Conservation (phyloP, 1,140 invertebrate species). For the Nephila pilipes region DNA sequence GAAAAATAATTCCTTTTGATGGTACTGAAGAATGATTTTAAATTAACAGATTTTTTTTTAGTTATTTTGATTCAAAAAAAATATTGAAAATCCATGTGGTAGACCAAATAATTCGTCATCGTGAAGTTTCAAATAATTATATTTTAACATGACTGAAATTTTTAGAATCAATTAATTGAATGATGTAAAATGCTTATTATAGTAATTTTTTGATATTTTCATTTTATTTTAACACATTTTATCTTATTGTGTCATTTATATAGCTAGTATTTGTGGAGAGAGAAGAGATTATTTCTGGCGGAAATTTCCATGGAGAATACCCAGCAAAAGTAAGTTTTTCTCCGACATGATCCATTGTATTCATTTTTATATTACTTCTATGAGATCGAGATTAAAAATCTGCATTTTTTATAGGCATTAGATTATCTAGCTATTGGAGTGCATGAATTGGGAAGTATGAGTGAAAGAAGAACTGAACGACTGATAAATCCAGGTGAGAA, state of each 20-base stretch:
- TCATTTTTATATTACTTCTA: not conserved
- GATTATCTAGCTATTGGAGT: constrained; percentile 89
- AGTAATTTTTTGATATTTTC: no score
- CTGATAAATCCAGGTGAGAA: constrained; percentile 86
- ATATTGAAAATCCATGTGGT: no score
- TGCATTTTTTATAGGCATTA: constrained; percentile 81
- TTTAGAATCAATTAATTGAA: no score
- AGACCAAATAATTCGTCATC: no score
- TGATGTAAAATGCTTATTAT: no score
- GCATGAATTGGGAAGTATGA: constrained; percentile 88
- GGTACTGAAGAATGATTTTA: no score
- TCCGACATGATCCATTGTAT: not conserved
- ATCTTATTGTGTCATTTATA: constrained; percentile 35
- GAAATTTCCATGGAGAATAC: constrained; percentile 89
- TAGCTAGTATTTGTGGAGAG: constrained; percentile 87
- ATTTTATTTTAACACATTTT: no score
- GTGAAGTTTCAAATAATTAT: no score
- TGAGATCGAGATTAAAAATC: not conserved
- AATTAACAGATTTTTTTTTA: no score
- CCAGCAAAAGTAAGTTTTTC: constrained; percentile 85
- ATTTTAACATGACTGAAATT: no score
- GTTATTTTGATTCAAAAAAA: no score
- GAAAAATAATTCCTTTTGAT: no score
- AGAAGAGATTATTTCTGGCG: constrained; percentile 87
- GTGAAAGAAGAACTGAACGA: constrained; percentile 87